These are phyloP conservation scores for Brassicogethes aeneus DNA, from an alignment of 2,888 invertebrate genomes.

Conservation along the genomic window DNA sequence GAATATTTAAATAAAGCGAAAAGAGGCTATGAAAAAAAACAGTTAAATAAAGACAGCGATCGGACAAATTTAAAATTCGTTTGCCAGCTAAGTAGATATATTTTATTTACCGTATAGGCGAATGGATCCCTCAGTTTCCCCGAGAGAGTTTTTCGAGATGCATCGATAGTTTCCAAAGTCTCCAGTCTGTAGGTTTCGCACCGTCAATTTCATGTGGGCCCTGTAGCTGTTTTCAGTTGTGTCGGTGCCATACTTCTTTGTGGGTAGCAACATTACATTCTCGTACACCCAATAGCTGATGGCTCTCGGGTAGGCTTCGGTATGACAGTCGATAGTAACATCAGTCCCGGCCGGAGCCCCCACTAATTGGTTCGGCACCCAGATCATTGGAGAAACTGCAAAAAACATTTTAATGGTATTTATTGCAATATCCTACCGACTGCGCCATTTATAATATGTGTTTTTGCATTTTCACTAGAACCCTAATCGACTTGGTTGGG, in stretches of 20 bases:
- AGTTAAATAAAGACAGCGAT: background rate
- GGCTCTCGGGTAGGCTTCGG: conserved; percentile 85
- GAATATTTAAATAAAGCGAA: no score
- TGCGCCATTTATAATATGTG: background rate
- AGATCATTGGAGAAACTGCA: conserved; percentile 88
- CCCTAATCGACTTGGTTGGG: no score
- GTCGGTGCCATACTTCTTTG: conserved; percentile 78
- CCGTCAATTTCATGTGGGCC: conserved; percentile 82
- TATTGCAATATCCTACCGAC: background rate
- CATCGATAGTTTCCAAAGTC: conserved; percentile 90
- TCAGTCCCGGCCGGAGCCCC: conserved; percentile 86
- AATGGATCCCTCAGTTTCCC: conserved; percentile 89
- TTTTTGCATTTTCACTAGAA: no score
- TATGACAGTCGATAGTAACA: conserved; percentile 87
- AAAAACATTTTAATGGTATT: conserved; percentile 13
- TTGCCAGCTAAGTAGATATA: conserved; percentile 24
- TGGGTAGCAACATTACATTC: conserved; percentile 81
- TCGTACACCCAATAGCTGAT: conserved; percentile 91
- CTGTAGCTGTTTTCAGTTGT: conserved; percentile 81
- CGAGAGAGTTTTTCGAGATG: conserved; percentile 88
- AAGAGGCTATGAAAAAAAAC: no score
- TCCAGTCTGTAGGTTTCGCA: conserved; percentile 69
- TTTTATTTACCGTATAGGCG: conserved; percentile 72
- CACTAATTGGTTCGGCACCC: conserved; percentile 89
- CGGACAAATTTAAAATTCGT: conserved; percentile 15